Conservation (phyloP, 2,113 vertebrate genomes). For the Tetrax tetrax region DNA sequence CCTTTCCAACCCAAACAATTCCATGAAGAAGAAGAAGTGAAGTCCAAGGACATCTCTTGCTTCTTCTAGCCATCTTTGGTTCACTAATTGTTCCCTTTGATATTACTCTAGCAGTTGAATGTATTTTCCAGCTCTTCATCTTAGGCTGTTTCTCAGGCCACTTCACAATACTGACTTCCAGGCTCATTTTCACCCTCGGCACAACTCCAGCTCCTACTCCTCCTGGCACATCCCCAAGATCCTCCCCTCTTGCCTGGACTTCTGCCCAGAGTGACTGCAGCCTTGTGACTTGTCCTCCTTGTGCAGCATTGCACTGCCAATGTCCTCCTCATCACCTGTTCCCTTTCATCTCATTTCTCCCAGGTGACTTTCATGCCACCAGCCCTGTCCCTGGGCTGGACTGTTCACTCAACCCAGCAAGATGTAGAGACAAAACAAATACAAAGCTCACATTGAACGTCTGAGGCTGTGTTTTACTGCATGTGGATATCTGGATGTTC, state of each 20-base stretch:
- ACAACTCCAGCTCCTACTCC: not conserved
- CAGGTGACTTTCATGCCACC: not conserved
- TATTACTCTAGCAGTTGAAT: not conserved
- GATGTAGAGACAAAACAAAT: not conserved
- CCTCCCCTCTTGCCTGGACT: not conserved
- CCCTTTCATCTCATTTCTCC: not conserved
- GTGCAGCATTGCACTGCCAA: not conserved
- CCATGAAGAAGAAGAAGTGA: not conserved
- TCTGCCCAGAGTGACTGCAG: not conserved
- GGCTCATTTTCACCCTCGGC: not conserved
- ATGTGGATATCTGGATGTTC: not conserved
- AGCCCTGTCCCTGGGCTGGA: not conserved
- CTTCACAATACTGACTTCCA: not conserved
- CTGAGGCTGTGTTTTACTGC: not conserved
- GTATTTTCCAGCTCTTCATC: not conserved
- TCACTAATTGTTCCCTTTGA: not conserved
- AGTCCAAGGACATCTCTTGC: not conserved
- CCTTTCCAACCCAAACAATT: no score
- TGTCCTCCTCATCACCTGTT: not conserved
- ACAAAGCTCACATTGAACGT: not conserved
- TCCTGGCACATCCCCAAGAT: not conserved
- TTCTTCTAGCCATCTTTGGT: not conserved
- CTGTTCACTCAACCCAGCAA: not conserved
- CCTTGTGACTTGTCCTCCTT: not conserved
- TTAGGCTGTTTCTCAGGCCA: not conserved